Evolutionary conservation across 2,888 invertebrate genomes (phyloP).

Genomic region (Brachylomia viminalis): DNA sequence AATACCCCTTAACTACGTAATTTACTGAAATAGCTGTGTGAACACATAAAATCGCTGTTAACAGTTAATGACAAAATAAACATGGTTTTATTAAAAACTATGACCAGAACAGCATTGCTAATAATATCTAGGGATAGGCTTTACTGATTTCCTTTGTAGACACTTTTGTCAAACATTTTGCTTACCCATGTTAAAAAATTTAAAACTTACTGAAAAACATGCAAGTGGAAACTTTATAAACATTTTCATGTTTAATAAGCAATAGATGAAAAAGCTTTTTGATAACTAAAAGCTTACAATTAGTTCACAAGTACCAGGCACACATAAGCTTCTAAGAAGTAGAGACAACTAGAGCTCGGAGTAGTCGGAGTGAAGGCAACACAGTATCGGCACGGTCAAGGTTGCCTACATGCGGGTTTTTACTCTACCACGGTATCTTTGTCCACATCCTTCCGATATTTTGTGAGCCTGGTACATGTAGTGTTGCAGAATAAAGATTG

Average conservation of each 20-base stretch:
- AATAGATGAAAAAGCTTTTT: constrained; percentile 24
- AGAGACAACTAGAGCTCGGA: constrained; percentile 63
- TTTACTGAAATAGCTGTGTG: constrained; percentile 13
- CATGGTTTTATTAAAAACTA: constrained; percentile 6
- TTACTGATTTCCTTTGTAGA: neutral
- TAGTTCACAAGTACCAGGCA: constrained; percentile 72
- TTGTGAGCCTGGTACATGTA: constrained; percentile 62
- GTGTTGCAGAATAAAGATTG: constrained; percentile 19
- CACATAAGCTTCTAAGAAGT: constrained; percentile 70
- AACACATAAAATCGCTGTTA: constrained; percentile 11
- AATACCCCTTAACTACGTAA: constrained; percentile 21
- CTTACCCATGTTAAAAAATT: neutral
- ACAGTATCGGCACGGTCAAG: constrained; percentile 76
- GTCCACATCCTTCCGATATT: constrained; percentile 59
- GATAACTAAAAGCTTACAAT: constrained; percentile 64
- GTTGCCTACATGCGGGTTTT: constrained; percentile 66
- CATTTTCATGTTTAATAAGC: neutral
- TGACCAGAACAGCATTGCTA: neutral
- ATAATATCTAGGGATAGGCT: neutral
- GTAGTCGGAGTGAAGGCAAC: constrained; percentile 68
- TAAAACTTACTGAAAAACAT: constrained; percentile 22
- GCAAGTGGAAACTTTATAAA: neutral
- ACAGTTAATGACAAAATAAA: constrained; percentile 10
- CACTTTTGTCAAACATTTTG: neutral
- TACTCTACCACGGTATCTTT: constrained; percentile 39